Percentiles rank a stretch among this genome's conserved stretches.
Evolutionary conservation across 2,797 vertebrate species (phyloP).

Genomic region (Lagodon rhomboides): DNA sequence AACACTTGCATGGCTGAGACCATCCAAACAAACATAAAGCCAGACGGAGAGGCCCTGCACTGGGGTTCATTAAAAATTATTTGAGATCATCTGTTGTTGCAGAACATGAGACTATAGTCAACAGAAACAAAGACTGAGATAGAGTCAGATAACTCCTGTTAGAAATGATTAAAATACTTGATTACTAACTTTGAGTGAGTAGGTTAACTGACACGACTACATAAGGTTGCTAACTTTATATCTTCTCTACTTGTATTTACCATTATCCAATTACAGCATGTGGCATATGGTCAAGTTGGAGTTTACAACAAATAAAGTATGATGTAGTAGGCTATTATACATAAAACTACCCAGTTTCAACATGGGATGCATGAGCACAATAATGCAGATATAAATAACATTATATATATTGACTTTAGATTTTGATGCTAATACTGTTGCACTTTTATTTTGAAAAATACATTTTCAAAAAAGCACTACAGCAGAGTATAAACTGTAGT

Average conservation of each 20-base stretch:
- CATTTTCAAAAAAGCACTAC: not conserved
- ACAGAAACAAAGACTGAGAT: not conserved
- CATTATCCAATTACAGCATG: too few species aligned
- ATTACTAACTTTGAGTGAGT: not conserved
- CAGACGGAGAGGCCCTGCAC: constrained; percentile 13
- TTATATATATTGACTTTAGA: not conserved
- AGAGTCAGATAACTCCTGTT: not conserved
- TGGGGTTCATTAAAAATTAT: not conserved
- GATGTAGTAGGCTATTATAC: too few species aligned
- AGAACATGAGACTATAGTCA: not conserved
- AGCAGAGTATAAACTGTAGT: not conserved
- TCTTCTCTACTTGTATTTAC: not conserved
- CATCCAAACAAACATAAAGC: constrained; percentile 53
- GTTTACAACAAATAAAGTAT: too few species aligned
- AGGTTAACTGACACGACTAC: too few species aligned
- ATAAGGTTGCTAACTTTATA: not conserved
- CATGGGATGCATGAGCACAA: not conserved
- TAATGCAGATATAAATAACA: not conserved
- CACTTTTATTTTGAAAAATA: not conserved
- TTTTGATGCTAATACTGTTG: not conserved
- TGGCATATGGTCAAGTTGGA: too few species aligned
- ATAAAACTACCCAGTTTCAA: too few species aligned
- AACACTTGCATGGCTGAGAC: constrained; percentile 51
- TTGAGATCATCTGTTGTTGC: not conserved
- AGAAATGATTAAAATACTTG: not conserved